Conservation (phyloP, 2,797 vertebrate species). For the Enteromius trimaculatus region DNA sequence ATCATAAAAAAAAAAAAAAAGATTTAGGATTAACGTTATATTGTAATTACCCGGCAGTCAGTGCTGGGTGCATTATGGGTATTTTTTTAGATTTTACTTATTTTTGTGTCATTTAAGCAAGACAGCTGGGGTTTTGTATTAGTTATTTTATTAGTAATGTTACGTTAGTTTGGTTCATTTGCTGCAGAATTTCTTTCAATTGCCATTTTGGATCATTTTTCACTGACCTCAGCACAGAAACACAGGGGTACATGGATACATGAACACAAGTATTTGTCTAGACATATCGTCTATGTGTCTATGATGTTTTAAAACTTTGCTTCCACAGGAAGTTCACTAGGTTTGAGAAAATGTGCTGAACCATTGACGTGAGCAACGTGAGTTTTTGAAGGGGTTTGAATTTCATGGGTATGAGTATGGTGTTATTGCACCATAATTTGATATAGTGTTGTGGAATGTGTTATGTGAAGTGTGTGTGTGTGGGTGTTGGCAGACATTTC, state of each 20-base stretch:
- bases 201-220: neutral
- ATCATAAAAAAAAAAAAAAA: too few species aligned
- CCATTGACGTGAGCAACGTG: neutral
- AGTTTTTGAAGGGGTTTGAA: slow-evolving; percentile 29
- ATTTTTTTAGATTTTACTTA: too few species aligned
- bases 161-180: too few species aligned
- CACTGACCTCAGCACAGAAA: neutral
- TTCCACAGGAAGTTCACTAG: neutral
- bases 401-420: slow-evolving; percentile 49
- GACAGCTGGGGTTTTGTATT: too few species aligned
- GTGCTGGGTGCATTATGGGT: too few species aligned
- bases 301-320: neutral
- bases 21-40: too few species aligned
- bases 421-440: slow-evolving; percentile 47
- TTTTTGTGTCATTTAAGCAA: too few species aligned
- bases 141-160: too few species aligned
- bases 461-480: slow-evolving; percentile 6
- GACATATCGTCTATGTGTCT: too few species aligned
- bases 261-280: neutral
- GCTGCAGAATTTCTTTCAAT: neutral
- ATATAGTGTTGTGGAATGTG: slow-evolving; percentile 24
- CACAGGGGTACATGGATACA: neutral
- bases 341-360: slow-evolving; percentile 12
- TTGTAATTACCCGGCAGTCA: too few species aligned
- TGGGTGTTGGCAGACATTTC: slow-evolving; percentile 35